Base-by-base conservation (phyloP, 1,140 invertebrate genomes). In the Micrasema longulum region DNA sequence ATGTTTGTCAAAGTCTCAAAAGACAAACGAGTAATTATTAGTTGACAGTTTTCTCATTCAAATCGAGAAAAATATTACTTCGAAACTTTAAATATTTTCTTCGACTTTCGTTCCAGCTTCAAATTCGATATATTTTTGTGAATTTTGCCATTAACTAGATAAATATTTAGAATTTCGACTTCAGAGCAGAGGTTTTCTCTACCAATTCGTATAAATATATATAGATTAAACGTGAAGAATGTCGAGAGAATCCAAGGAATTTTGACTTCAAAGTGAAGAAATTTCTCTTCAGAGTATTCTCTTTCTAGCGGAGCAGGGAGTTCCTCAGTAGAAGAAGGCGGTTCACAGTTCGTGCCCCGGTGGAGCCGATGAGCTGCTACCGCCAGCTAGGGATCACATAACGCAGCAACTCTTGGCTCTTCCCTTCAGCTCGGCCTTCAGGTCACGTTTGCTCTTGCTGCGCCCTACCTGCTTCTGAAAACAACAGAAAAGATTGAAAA, bases 331-430 rank as follows among this genome's bases (percentile, higher is more conserved):
- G 53, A 62, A 60, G 57, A 38, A 38, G 26, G 65, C 36, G 20
- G 36, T 77, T 80, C 83, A 84, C 73, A 80, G 82, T 77, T 85
- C 83, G 77, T 83, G 80, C 22, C 82, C 81, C 80, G 62, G 67
- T 20, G 74, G 26, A 78, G 82, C 82, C 78, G 83, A 84, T 81
- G 83, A 79, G 66, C 82, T 83, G 12, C 83, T 81, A 80, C 83
- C 84, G 84, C 84, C 83, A 80, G 84, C 84, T 69, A 80, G 80
- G 79, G 83, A 85, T 87, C 86, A 87, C 86, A 87, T 87, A 78
- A 87, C 82, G 77, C 84, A 83, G 76, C 86, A 87, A 71, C 85
- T 87, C 76, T 85, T 86, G 69, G 86, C 86, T 7, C 85, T 77
- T 31, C 85, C 85, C 76, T 87, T 87, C 67, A 87, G 82, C 78